Base-by-base conservation (phyloP, 2,888 invertebrate genomes). In the Meandrusa payeni region DNA sequence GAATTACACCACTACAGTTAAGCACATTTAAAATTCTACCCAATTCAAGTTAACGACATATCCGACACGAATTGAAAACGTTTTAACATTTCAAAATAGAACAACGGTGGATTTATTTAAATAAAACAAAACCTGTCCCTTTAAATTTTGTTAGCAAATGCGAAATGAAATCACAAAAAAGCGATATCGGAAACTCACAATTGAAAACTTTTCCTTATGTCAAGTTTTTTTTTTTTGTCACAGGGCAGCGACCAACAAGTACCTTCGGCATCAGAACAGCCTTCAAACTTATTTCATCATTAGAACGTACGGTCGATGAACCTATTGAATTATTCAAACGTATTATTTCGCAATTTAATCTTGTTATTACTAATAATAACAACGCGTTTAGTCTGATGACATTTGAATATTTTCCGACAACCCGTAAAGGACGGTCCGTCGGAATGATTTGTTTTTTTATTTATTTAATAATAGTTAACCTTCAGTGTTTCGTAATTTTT, bases 221-320 rank as follows among this genome's bases (percentile, higher is more conserved):
- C 28, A 17, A 15, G 22, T 39, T 48, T 49, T 54, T 55, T 55
- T 55, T 59, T 54, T 49, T 54, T 49, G 47, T 49, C 48, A 57
- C 69, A 73, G 71, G 70, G 71, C 69, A 64, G 60, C 58, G 69
- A 54, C 59, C 60, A 49, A 52, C 10, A 48, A 54, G 49, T 73
- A 67, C 76, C 74, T 43, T 79, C 74, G 66, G 49, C 58, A 64
- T 67, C n/a, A n/a, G n/a, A n/a, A 69, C 73, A 75, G 80, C 78
- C 81, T 81, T 81, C 64, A 64, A 48, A 52, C 53, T 59, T 72
- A 72, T 75, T 76, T 76, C 76, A 70, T 77, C 74, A 76, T 64
- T 57, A 66, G 64, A 61, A 51, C 50, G 55, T 59, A 64, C 57
- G 83, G 77, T 73, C 83, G 57, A 52, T 71, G 76, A 81, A 68